phyloP scores from a whole-genome alignment of 2,113 vertebrate species.

The Anhinga anhinga region DNA sequence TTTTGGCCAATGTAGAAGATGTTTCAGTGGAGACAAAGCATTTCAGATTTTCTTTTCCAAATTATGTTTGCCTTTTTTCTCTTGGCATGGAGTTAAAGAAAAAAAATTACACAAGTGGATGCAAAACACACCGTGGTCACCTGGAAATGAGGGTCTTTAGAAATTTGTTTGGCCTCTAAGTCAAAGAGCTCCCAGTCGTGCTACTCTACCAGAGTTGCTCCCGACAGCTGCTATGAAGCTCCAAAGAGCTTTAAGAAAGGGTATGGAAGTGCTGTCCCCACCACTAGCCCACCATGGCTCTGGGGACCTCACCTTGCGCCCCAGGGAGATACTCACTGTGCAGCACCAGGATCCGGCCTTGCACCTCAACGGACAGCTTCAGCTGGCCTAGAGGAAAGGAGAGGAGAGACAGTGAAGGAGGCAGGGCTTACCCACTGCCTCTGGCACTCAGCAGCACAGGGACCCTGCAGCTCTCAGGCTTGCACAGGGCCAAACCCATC shows the following conservation, averaged over 20 bases:
- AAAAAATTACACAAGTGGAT: background rate
- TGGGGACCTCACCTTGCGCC: accelerated
- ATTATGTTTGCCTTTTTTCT: background rate
- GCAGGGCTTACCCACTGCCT: background rate
- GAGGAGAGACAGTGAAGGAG: background rate
- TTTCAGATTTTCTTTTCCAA: background rate
- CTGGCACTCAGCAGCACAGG: accelerated
- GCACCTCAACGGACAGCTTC: conserved; percentile 71
- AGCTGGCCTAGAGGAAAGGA: conserved; percentile 70
- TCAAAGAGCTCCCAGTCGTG: accelerated
- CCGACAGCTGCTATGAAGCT: background rate
- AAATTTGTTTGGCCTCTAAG: background rate
- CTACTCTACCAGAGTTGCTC: background rate
- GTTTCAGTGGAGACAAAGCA: background rate
- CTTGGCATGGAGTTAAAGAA: background rate
- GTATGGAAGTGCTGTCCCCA: background rate
- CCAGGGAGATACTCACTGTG: conserved; percentile 67
- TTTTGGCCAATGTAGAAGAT: background rate
- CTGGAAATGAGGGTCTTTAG: background rate
- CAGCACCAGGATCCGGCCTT: conserved; percentile 55
- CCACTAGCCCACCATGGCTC: background rate
- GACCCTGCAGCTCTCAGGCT: background rate
- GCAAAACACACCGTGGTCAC: background rate
- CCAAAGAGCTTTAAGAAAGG: background rate
- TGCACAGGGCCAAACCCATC: background rate